phyloP scores from a whole-genome alignment of 1,140 invertebrate genomes.

The Heliconius hermathena region DNA sequence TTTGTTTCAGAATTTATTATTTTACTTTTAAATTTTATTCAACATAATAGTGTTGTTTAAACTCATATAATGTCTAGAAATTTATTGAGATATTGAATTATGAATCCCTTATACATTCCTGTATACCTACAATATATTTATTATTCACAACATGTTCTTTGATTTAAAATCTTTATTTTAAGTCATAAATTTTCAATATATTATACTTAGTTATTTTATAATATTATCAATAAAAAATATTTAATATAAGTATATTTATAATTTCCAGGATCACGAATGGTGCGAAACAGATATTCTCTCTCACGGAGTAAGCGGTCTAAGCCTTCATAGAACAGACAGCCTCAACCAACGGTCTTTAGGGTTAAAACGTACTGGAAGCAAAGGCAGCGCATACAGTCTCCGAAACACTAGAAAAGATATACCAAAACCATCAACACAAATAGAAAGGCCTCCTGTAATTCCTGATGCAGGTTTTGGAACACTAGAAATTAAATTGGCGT shows the following conservation, averaged over 20 bases:
- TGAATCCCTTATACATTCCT: too few relatives aligned
- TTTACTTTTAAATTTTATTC: not conserved
- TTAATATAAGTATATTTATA: not conserved
- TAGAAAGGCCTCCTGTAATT: constrained; percentile 64
- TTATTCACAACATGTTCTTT: too few relatives aligned
- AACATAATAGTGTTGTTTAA: too few relatives aligned
- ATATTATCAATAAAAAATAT: not conserved
- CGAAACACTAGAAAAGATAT: constrained; percentile 66
- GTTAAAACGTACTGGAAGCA: constrained; percentile 72
- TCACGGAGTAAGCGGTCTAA: constrained; percentile 75
- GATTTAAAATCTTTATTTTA: not conserved
- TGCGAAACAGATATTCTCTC: constrained; percentile 70
- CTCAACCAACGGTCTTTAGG: constrained; percentile 62
- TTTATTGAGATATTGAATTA: too few relatives aligned
- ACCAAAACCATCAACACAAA: constrained; percentile 51
- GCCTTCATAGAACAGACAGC: constrained; percentile 73
- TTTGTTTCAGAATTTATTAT: not conserved
- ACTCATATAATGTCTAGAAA: too few relatives aligned
- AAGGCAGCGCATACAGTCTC: constrained; percentile 74
- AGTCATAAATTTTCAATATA: not conserved
- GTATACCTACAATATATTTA: too few relatives aligned
- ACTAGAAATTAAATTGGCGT: constrained; percentile 90
- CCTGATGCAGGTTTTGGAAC: constrained; percentile 82
- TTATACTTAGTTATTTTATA: not conserved
- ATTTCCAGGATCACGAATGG: constrained; percentile 69